These are phyloP conservation scores for Nemurella pictetii DNA, from an alignment of 2,888 invertebrate genomes.

Conservation along the genomic window DNA sequence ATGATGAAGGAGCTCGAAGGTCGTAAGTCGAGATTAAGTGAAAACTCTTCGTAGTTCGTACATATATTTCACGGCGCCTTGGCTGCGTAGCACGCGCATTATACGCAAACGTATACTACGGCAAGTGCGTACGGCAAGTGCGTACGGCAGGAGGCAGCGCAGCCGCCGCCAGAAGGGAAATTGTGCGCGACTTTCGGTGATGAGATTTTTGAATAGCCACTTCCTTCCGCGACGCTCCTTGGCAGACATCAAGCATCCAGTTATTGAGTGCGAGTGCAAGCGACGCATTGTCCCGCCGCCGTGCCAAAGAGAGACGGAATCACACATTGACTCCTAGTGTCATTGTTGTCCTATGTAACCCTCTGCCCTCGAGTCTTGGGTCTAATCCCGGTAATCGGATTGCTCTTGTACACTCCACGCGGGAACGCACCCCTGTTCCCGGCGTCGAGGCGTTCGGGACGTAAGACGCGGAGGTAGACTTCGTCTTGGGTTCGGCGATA, in stretches of 20 bases:
- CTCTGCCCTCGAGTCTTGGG: constrained; percentile 16
- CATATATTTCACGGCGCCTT: not conserved
- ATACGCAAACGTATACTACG: too few relatives aligned
- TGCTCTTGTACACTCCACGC: constrained; percentile 33
- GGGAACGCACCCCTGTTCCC: not conserved
- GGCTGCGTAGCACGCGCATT: not conserved
- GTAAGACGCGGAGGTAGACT: not conserved
- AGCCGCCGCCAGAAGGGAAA: constrained; percentile 23
- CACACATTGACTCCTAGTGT: constrained; percentile 32
- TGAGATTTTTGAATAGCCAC: constrained; percentile 37
- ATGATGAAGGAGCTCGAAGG: not conserved
- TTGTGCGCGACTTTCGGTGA: constrained; percentile 29
- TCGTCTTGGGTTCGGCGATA: constrained; percentile 29
- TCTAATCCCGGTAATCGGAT: constrained; percentile 40
- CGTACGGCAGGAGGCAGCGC: not conserved
- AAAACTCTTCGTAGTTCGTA: not conserved
- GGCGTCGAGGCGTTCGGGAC: not conserved
- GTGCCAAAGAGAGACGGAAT: constrained; percentile 10
- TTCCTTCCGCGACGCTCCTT: constrained; percentile 34
- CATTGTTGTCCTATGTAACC: constrained; percentile 37
- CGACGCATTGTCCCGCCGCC: not conserved
- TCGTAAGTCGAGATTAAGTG: constrained; percentile 8
- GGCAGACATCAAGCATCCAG: constrained; percentile 32
- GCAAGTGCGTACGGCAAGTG: constrained; percentile 1
- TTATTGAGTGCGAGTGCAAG: constrained; percentile 20